Base-by-base conservation (phyloP, 1,140 invertebrate genomes). In the Tetramorium simillimum region DNA sequence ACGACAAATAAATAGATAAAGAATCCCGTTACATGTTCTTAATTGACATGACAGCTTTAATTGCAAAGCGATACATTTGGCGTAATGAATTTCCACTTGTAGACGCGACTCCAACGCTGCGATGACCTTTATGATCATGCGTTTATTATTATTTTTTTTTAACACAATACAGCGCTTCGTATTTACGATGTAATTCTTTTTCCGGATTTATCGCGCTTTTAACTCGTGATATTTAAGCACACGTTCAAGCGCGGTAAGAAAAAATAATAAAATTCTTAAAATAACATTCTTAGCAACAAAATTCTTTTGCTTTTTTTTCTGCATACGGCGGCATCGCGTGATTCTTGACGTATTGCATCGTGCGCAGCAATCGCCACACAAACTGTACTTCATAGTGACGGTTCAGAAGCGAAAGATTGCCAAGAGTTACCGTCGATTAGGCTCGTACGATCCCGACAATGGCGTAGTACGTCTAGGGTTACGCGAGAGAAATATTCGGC, bases 381-480 rank as follows among this genome's bases (percentile, higher is more conserved):
- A 43, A 65, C 76, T 49, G 40, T 63, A 49, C 76, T 78, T 78
- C 43, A 65, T 65, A 43, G 76, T n/a, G 56, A 70, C 6, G 62
- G 53, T 86, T 77, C 75, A 65, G 78, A 78, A 77, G 69, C 67
- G 75, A 82, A 60, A 65, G 87, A 82, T 82, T 86, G 62, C 58
- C 70, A 88, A 75, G 86, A 87, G 88, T 90, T 88, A 90, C 77
- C 21, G 75, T 90, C 80, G 67, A 85, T 90, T 90, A 88, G 77
- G 21, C 86, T 88, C 82, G 63, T 81, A 62, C 73, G 86, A 88
- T 81, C 70, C 70, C 78, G 73, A 65, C 76, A 78, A 78, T 78
- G 76, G 43, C 76, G 76, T 78, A 78, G 76, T 46, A 65, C 28
- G 58, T 65, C 24, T 33, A 78, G 18, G 12, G 10, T 63, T 49